phyloP scores from a whole-genome alignment of 2,797 vertebrate species.

The Pseudochaenichthys georgianus region DNA sequence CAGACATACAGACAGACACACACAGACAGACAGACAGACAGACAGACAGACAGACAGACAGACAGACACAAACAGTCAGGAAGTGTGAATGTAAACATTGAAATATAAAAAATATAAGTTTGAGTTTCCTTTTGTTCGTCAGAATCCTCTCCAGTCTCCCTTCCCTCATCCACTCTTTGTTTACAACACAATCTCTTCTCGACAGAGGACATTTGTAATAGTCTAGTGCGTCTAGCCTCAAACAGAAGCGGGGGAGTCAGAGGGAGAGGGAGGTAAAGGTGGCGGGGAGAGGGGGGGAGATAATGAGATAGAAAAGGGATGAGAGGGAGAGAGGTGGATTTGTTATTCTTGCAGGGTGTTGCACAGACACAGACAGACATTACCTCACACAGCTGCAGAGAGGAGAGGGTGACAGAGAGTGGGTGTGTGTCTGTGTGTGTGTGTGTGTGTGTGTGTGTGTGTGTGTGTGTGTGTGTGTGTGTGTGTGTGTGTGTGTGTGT shows the following conservation, averaged over 20 bases:
- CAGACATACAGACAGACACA: too few species aligned
- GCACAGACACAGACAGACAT: constrained; percentile 78
- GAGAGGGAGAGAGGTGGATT: constrained; percentile 61
- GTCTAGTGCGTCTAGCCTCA: constrained; percentile 62
- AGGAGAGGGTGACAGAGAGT: constrained; percentile 65
- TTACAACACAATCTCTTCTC: constrained; percentile 57
- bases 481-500: constrained; percentile 37
- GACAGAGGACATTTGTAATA: constrained; percentile 72
- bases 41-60: too few species aligned
- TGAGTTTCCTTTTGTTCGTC: not conserved
- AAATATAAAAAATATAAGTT: not conserved
- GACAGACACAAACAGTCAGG: too few species aligned
- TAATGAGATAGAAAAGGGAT: constrained; percentile 61
- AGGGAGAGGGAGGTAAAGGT: constrained; percentile 40
- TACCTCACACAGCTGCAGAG: constrained; percentile 85
- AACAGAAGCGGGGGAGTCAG: constrained; percentile 37
- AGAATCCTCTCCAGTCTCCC: not conserved
- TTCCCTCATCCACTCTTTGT: constrained; percentile 42
- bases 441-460: constrained; percentile 51
- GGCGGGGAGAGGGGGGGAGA: constrained; percentile 50
- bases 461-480: constrained; percentile 41
- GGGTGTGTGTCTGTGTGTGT: constrained; percentile 24
- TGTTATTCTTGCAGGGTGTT: constrained; percentile 77
- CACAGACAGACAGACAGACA: too few species aligned
- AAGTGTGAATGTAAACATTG: not conserved